Conservation (phyloP, 2,888 invertebrate species). For the Periphyllus acericola region DNA sequence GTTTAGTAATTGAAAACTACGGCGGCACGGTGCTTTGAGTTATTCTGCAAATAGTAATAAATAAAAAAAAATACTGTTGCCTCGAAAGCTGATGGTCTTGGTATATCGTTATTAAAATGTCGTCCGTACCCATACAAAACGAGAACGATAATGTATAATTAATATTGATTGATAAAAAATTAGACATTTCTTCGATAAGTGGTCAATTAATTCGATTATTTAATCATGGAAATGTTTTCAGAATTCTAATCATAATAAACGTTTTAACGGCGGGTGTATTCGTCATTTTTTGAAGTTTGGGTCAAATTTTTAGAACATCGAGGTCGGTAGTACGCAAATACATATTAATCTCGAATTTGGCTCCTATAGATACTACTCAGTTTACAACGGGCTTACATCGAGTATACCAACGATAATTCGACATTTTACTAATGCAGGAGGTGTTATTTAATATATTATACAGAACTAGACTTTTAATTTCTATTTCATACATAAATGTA, state of each 20-base stretch:
- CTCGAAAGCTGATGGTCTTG: too few relatives aligned
- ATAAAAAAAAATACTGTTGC: neutral
- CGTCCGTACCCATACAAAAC: neutral
- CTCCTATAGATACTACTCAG: neutral
- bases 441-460: neutral
- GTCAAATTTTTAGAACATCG: too few relatives aligned
- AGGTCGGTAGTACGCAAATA: neutral
- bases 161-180: too few relatives aligned
- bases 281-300: too few relatives aligned
- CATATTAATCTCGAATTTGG: neutral
- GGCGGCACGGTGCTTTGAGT: neutral
- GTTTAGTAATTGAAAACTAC: neutral
- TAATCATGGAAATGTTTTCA: too few relatives aligned
- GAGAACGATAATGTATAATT: neutral
- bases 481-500: neutral
- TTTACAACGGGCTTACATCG: too few relatives aligned
- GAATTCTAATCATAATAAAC: too few relatives aligned
- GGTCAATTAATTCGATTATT: neutral
- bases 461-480: neutral
- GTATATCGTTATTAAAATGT: neutral
- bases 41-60: neutral
- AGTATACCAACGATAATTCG: neutral
- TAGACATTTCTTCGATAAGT: neutral
- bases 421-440: neutral
- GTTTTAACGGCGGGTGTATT: too few relatives aligned